Evolutionary conservation across 1,140 invertebrate genomes (phyloP), one percentile per base, ranked within the genome.

Genomic region (Pogonomyrmex barbatus): DNA sequence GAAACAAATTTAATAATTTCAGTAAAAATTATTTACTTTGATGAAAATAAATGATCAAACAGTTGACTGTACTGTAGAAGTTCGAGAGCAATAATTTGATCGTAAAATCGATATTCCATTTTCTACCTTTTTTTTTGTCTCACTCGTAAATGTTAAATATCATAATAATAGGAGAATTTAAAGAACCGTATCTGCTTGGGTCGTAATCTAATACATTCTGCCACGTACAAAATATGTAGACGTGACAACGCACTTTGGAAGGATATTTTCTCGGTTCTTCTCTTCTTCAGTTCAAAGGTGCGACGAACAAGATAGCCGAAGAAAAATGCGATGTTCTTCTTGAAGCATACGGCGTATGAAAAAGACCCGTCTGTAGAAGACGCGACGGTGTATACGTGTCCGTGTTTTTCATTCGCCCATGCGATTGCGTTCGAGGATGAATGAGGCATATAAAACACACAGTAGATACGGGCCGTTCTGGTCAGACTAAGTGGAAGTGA

Each of bases 281-380:
- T 70, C 63, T 70, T 81, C 47, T 54, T 68, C 78, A 33, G 78
- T 56, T 67, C 77, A 56, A 68, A 81, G 77, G 77, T 81, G 78
- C 63, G 78, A 68, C 78, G 78, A 70, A 33, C 39, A 36, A 81
- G 78, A 81, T 81, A 81, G 50, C 50, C 9, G 78, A 70, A 81
- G 78, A 81, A 81, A 81, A 81, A 81, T 81, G 78, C 78, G 78
- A 81, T 45, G 78, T 70, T 81, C 77, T 81, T 81, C 63, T 81
- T 58, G 65, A 58, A 70, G 78, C 78, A 81, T 81, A 81, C 63
- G 78, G 63, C 78, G 65, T 58, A 81, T 70, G 78, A 81, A 81
- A 70, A 81, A 81, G 78, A 81, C 78, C 78, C 78, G 63, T 81
- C 78, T 81, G 78, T 70, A 81, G 24, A 47, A 70, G 78, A 81